Percentiles rank a stretch among this genome's conserved stretches.
Evolutionary conservation across 1,140 invertebrate species (phyloP).

Genomic region (Drosophila rhopaloa): DNA sequence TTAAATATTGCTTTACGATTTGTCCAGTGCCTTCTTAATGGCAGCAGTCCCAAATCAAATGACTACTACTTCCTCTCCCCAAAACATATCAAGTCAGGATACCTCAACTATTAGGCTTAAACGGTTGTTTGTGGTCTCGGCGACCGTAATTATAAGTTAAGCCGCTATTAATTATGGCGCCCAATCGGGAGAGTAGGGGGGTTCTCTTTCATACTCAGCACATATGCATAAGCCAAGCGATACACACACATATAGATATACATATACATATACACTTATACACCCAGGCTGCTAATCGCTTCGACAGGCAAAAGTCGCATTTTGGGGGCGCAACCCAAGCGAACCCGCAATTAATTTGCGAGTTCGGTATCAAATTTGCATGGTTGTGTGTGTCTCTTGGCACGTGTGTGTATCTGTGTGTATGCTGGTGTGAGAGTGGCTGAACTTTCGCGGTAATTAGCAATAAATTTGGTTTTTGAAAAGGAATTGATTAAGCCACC

Average conservation of each 20-base stretch:
- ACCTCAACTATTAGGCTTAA: constrained; percentile 80
- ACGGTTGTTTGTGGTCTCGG: constrained; percentile 71
- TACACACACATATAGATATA: constrained; percentile 9
- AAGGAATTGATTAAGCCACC: constrained; percentile 57
- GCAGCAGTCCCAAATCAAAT: constrained; percentile 31
- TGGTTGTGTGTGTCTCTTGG: constrained; percentile 34
- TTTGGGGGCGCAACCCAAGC: constrained; percentile 45
- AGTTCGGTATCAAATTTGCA: constrained; percentile 74
- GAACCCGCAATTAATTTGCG: constrained; percentile 77
- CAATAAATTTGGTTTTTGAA: constrained; percentile 70
- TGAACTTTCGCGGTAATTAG: constrained; percentile 64
- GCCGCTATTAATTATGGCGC: constrained; percentile 80
- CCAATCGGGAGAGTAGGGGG: constrained; percentile 42
- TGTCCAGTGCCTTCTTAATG: constrained; percentile 26
- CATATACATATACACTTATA: constrained; percentile 5
- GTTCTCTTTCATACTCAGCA: constrained; percentile 8
- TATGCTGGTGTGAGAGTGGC: constrained; percentile 11
- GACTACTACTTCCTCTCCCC: not conserved
- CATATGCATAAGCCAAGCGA: constrained; percentile 53
- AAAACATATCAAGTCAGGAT: constrained; percentile 32
- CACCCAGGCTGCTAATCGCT: constrained; percentile 57
- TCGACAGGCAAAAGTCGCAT: constrained; percentile 60
- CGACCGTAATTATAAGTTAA: constrained; percentile 82
- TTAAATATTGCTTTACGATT: constrained; percentile 19
- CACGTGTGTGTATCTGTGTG: constrained; percentile 11